Conservation (phyloP, 2,797 vertebrate genomes). For the Pseudochromis fuscus region DNA sequence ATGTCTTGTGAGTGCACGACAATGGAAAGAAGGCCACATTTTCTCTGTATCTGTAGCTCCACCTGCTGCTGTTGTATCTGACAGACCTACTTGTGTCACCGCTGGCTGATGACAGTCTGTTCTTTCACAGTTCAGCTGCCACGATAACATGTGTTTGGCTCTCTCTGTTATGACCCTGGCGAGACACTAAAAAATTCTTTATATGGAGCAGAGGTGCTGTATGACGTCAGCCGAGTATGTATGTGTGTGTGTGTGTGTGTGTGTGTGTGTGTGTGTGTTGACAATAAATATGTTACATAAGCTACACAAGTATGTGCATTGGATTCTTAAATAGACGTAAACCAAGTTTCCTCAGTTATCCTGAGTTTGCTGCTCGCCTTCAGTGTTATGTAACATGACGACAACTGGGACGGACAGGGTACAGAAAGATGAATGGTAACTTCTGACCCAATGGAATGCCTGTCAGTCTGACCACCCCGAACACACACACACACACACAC, state of each 20-base stretch:
- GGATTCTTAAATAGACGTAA: constrained; percentile 33
- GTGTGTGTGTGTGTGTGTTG: not conserved
- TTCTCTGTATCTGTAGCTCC: constrained; percentile 46
- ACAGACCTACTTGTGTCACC: constrained; percentile 45
- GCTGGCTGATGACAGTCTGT: constrained; percentile 56
- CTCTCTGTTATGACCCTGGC: constrained; percentile 13
- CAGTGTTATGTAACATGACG: constrained; percentile 31
- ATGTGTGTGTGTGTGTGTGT: not conserved
- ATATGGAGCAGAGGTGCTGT: constrained; percentile 28
- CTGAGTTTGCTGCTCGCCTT: not conserved
- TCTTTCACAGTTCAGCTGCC: constrained; percentile 59
- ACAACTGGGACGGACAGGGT: constrained; percentile 23
- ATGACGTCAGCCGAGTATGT: constrained; percentile 20
- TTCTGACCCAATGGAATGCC: constrained; percentile 45
- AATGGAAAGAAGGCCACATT: constrained; percentile 38
- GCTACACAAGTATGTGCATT: constrained; percentile 26
- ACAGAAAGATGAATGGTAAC: constrained; percentile 42
- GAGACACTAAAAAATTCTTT: constrained; percentile 36
- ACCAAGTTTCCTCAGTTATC: constrained; percentile 10
- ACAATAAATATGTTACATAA: constrained; percentile 52
- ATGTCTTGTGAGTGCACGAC: not conserved
- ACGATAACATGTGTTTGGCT: constrained; percentile 64
- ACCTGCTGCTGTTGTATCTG: constrained; percentile 60
- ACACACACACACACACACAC: constrained; percentile 20
- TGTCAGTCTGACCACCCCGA: constrained; percentile 5